phyloP scores from a whole-genome alignment of 53 echinoderm and acorn worm species.

The Patiria pectinifera region DNA sequence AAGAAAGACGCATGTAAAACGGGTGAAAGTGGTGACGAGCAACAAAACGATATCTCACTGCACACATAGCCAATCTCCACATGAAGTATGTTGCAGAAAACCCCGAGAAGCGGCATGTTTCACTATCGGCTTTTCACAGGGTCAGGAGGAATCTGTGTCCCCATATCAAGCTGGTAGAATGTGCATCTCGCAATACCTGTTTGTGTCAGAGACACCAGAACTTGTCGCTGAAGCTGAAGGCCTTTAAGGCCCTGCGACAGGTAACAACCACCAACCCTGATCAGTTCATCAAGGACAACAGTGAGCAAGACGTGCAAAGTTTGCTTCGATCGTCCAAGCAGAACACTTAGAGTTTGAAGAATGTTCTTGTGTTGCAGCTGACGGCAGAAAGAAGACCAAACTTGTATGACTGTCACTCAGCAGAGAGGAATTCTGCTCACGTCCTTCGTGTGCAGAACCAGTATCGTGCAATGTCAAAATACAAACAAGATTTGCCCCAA shows the following conservation, averaged over 20 bases:
- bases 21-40: conserved; percentile 31
- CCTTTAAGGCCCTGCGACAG: conserved; percentile 44
- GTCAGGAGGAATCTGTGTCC: conserved; percentile 44
- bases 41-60: conserved; percentile 57
- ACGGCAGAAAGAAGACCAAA: conserved; percentile 67
- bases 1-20: conserved; percentile 67
- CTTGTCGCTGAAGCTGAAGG: conserved; percentile 61
- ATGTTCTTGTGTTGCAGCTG: conserved; percentile 59
- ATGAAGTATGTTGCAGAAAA: conserved; percentile 62
- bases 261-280: conserved; percentile 47
- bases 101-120: conserved; percentile 55
- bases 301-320: conserved; percentile 41
- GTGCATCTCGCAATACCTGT: conserved; percentile 48
- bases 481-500: conserved; percentile 52
- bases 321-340: no score
- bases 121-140: conserved; percentile 58
- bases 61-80: conserved; percentile 59
- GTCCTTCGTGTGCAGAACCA: conserved; percentile 45
- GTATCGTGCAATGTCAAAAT: conserved; percentile 47
- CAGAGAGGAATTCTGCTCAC: conserved; percentile 55
- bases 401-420: conserved; percentile 51
- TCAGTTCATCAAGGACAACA: conserved; percentile 48
- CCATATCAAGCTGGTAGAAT: conserved; percentile 66
- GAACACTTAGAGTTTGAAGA: no score
- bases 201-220: conserved; percentile 68